These are phyloP conservation scores for Hyposoter dolosus DNA, from an alignment of 2,888 invertebrate genomes.

Conservation along the genomic window DNA sequence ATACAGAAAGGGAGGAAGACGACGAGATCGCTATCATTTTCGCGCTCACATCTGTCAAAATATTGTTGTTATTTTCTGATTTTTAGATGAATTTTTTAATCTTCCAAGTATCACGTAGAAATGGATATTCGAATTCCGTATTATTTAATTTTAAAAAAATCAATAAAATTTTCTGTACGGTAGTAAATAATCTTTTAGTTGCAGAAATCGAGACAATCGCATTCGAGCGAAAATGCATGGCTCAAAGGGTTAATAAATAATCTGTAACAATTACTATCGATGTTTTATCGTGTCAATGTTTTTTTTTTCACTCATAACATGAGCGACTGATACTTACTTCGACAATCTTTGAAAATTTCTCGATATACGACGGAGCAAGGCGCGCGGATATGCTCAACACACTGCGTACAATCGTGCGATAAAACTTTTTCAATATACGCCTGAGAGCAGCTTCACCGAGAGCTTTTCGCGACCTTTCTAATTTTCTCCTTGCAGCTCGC, in stretches of 20 bases:
- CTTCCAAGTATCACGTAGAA: not conserved
- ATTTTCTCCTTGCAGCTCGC: conserved; percentile 8
- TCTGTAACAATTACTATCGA: not conserved
- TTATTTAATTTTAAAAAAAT: not conserved
- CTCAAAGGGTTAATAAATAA: not conserved
- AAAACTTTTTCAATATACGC: conserved; percentile 77
- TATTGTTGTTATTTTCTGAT: too few species aligned
- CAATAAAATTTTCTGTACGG: not conserved
- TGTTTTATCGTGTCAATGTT: not conserved
- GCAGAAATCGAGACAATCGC: not conserved
- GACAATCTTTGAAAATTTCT: not conserved
- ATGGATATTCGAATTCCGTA: not conserved
- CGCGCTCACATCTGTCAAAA: too few species aligned
- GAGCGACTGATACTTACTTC: not conserved
- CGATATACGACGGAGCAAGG: not conserved
- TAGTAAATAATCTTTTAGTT: too few species aligned
- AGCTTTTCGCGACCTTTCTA: conserved; percentile 37
- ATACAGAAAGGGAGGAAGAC: not conserved
- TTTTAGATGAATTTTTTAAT: not conserved
- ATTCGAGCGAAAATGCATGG: not conserved
- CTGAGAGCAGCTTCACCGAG: conserved; percentile 18
- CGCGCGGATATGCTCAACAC: not conserved
- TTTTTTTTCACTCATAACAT: not conserved
- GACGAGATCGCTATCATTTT: not conserved
- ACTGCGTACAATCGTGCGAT: not conserved